Evolutionary conservation across 2,113 vertebrate genomes (phyloP).

Genomic region (Neodontobutis hainanensis): DNA sequence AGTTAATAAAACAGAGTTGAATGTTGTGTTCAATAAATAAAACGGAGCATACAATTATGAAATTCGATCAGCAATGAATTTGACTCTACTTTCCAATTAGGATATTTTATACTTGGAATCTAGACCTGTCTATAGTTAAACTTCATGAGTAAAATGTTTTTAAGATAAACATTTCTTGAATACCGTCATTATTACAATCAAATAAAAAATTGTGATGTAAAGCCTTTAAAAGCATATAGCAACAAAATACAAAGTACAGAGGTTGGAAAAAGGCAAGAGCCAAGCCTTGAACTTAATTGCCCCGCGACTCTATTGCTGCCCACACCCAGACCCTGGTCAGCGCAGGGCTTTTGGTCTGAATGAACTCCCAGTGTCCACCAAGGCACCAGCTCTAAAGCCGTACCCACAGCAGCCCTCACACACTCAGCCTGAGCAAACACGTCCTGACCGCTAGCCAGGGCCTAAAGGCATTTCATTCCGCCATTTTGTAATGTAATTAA

Average conservation of each 20-base stretch:
- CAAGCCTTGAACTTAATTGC: conserved; percentile 49
- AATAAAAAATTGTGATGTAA: not conserved
- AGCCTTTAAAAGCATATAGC: not conserved
- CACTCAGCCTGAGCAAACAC: conserved; percentile 68
- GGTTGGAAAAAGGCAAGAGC: not conserved
- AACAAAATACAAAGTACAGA: not conserved
- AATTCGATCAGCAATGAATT: no score
- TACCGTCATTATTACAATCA: not conserved
- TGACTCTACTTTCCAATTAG: no score
- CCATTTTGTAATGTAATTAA: conserved; percentile 66
- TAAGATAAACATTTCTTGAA: no score
- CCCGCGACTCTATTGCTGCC: conserved; percentile 22
- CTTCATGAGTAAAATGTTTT: no score
- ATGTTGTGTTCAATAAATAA: no score
- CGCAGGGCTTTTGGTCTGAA: conserved; percentile 27
- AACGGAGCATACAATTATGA: not conserved
- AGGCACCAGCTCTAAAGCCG: conserved; percentile 25
- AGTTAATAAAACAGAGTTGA: no score
- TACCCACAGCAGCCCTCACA: conserved; percentile 60
- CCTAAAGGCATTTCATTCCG: conserved; percentile 44
- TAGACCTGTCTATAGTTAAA: no score
- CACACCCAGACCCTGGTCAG: conserved; percentile 18
- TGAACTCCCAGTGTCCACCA: conserved; percentile 45
- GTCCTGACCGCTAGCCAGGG: conserved; percentile 41
- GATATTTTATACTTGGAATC: no score